Evolutionary conservation across 2,888 invertebrate species (phyloP).

Genomic region (Camptogramma bilineatum): DNA sequence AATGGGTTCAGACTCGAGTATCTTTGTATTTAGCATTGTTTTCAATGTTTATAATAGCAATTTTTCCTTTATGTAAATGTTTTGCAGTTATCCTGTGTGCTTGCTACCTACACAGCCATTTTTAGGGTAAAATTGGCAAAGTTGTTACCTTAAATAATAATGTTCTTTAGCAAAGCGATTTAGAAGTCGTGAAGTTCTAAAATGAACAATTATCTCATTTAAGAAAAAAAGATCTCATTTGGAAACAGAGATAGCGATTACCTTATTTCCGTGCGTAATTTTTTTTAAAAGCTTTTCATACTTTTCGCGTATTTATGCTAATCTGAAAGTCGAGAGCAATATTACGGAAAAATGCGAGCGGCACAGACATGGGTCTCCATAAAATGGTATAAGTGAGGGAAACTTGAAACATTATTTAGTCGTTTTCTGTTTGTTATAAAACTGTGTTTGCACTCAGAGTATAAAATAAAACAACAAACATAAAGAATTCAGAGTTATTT

Average conservation of each 20-base stretch:
- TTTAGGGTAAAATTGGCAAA: slow-evolving; percentile 32
- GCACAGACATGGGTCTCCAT: slow-evolving; percentile 61
- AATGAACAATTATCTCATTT: slow-evolving; percentile 48
- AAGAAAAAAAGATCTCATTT: slow-evolving; percentile 50
- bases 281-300: slow-evolving; percentile 66
- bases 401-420: slow-evolving; percentile 68
- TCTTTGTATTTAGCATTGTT: slow-evolving; percentile 36
- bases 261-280: slow-evolving; percentile 57
- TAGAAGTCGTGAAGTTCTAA: slow-evolving; percentile 26
- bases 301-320: slow-evolving; percentile 66
- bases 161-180: slow-evolving; percentile 24
- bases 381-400: slow-evolving; percentile 63
- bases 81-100: slow-evolving; percentile 34
- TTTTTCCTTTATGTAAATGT: slow-evolving; percentile 46
- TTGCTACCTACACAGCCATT: slow-evolving; percentile 23
- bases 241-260: slow-evolving; percentile 56
- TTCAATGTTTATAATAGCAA: slow-evolving; percentile 43
- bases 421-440: slow-evolving; percentile 55
- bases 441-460: slow-evolving; percentile 39
- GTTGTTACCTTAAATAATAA: slow-evolving; percentile 26
- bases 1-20: slow-evolving; percentile 37
- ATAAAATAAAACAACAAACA: slow-evolving; percentile 8
- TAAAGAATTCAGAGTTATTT: not conserved
- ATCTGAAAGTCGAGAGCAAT: slow-evolving; percentile 65
- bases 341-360: slow-evolving; percentile 63